These are phyloP conservation scores for Tachystola acroxantha DNA, from an alignment of 2,888 invertebrate genomes.

Conservation along the genomic window DNA sequence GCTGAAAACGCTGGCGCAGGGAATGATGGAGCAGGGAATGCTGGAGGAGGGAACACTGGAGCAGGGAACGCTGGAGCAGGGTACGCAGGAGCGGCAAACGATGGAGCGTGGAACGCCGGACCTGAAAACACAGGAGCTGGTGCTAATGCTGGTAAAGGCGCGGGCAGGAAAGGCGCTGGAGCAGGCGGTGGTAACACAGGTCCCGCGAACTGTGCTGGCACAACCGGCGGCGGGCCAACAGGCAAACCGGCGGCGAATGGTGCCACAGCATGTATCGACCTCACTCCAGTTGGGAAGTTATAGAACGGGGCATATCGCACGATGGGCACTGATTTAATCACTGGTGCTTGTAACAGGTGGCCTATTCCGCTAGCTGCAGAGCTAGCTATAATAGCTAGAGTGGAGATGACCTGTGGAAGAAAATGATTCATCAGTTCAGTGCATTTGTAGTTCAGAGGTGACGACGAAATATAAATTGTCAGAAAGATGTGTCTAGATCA, in stretches of 20 bases:
- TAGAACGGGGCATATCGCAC: constrained; percentile 70
- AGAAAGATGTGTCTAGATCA: no score
- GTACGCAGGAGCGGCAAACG: constrained; percentile 10
- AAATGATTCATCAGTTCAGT: constrained; percentile 8
- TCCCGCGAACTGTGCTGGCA: constrained; percentile 21
- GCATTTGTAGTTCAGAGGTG: background rate
- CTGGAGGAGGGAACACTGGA: constrained; percentile 6
- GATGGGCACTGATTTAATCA: constrained; percentile 52
- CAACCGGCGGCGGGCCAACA: constrained; percentile 21
- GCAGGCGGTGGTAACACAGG: constrained; percentile 19
- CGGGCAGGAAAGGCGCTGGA: constrained; percentile 3
- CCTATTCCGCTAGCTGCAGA: constrained; percentile 64
- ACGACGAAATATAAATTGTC: no score
- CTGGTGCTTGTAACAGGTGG: constrained; percentile 39
- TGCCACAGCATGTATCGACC: constrained; percentile 63
- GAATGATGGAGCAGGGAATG: background rate
- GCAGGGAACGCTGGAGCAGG: constrained; percentile 14
- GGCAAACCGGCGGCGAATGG: constrained; percentile 36
- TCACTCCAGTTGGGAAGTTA: constrained; percentile 58
- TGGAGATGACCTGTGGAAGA: constrained; percentile 47
- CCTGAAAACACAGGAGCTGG: constrained; percentile 11
- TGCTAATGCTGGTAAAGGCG: constrained; percentile 12
- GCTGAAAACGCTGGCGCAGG: constrained; percentile 8
- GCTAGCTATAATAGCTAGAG: constrained; percentile 55
- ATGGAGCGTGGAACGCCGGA: constrained; percentile 7